Conservation (phyloP, 2,888 invertebrate species). For the Tyria jacobaeae region DNA sequence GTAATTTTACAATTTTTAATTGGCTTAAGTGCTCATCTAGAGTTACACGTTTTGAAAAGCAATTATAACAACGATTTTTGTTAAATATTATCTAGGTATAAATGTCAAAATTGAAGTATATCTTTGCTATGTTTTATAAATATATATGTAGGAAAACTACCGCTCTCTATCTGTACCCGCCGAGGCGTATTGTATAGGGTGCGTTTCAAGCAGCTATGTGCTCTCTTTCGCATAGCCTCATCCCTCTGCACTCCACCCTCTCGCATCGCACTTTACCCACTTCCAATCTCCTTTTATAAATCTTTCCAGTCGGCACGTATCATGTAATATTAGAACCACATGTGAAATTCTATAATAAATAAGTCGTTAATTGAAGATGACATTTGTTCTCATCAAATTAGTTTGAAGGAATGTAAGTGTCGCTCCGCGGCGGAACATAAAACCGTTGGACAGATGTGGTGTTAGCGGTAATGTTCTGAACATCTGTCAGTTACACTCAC, state of each 20-base stretch:
- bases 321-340: conserved; percentile 4
- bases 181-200: too few relatives aligned
- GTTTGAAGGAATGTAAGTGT: conserved; percentile 3
- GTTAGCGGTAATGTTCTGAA: conserved; percentile 12
- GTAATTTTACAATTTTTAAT: too few relatives aligned
- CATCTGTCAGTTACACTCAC: conserved; percentile 12
- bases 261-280: background rate
- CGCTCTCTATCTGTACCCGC: too few relatives aligned
- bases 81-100: too few relatives aligned
- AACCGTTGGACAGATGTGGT: conserved; percentile 12
- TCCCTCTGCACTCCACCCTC: background rate
- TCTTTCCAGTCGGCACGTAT: background rate
- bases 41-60: too few relatives aligned
- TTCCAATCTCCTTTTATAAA: background rate
- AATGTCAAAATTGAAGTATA: too few relatives aligned
- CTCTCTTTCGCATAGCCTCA: background rate
- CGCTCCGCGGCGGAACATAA: conserved; percentile 4
- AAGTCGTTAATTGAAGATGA: background rate
- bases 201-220: background rate
- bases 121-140: too few relatives aligned
- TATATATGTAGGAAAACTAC: too few relatives aligned
- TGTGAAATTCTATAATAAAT: background rate
- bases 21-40: too few relatives aligned
- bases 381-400: conserved; percentile 11
- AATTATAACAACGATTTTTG: too few relatives aligned